Evolutionary conservation across 2,797 vertebrate species (phyloP).

Genomic region (Peromyscus attwateri): DNA sequence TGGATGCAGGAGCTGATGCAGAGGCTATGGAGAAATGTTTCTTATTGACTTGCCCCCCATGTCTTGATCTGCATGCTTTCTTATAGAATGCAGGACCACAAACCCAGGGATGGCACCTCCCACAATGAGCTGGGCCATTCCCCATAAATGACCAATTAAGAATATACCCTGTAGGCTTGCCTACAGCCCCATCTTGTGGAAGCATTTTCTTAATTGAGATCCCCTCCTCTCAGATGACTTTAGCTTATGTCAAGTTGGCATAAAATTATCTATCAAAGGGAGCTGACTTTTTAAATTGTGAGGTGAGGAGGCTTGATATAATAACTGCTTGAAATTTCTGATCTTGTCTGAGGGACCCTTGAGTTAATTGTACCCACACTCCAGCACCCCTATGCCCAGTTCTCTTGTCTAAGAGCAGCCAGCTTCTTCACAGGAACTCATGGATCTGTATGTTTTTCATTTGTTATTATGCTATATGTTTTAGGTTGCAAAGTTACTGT

Average conservation of each 20-base stretch:
- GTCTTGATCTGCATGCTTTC: background rate
- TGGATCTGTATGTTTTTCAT: background rate
- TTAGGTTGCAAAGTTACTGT: background rate
- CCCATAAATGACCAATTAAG: background rate
- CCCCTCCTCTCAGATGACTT: background rate
- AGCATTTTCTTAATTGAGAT: background rate
- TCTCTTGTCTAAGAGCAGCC: background rate
- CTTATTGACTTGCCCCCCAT: background rate
- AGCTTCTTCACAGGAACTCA: background rate
- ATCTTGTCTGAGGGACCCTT: background rate
- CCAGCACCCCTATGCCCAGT: background rate
- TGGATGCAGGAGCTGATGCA: background rate
- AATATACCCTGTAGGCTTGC: background rate
- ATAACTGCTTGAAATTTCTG: background rate
- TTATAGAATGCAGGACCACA: background rate
- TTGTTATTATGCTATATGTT: background rate
- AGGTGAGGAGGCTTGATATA: background rate
- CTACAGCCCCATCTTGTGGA: too few relatives aligned
- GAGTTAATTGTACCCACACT: background rate
- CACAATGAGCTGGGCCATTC: too few relatives aligned
- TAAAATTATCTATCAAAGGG: background rate
- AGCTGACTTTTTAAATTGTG: background rate
- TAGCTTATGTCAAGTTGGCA: background rate
- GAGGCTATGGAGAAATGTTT: background rate
- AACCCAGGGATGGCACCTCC: background rate